Base-by-base conservation (phyloP, 2,888 invertebrate genomes). In the Alsophila aescularia region DNA sequence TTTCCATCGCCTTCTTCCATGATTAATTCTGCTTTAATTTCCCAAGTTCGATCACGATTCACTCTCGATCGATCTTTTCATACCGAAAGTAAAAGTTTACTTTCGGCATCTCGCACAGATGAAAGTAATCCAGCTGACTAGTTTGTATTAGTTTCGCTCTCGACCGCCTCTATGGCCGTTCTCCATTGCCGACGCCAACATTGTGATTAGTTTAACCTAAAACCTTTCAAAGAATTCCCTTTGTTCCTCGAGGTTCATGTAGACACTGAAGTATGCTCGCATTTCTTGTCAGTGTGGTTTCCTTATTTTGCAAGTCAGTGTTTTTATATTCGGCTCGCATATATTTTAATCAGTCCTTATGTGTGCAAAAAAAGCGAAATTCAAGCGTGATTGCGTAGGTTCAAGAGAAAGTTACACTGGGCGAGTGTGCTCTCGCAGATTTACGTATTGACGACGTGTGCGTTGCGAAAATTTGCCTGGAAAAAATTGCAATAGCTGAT, bases 81-180 rank as follows among this genome's bases (percentile, higher is more conserved):
- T 79, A 75, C 64, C 63, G 86, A 89, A 87, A 90, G 90, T 90
- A 90, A 90, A 87, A 90, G 90, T 86, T 77, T 62, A 77, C 86
- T 88, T 89, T 88, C 87, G 83, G 86, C 79, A 77, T 83, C 81
- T 80, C 78, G 67, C 71, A 75, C 75, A 75, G 83, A 88, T 84
- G 90, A 90, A 90, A 88, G 90, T 88, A 85, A 87, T 84, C 75
- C 77, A 71, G 76, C 74, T 77, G 74, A 73, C 81, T 79, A 73
- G 81, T 72, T 77, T 73, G 77, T 81, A 78, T 88, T 88, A 83
- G 87, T 82, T 87, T 82, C 88, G 86, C 89, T 88, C 83, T 87
- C 85, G 72, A 66, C 72, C 65, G 73, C 72, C 73, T 72, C 70
- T 71, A 71, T 67, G 69, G 69, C 54, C 64, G 60, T 66, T 68